Percentiles rank a stretch among this genome's conserved stretches.
phyloP scores from a whole-genome alignment of 2,113 vertebrate species.

The Coregonus clupeaformis region DNA sequence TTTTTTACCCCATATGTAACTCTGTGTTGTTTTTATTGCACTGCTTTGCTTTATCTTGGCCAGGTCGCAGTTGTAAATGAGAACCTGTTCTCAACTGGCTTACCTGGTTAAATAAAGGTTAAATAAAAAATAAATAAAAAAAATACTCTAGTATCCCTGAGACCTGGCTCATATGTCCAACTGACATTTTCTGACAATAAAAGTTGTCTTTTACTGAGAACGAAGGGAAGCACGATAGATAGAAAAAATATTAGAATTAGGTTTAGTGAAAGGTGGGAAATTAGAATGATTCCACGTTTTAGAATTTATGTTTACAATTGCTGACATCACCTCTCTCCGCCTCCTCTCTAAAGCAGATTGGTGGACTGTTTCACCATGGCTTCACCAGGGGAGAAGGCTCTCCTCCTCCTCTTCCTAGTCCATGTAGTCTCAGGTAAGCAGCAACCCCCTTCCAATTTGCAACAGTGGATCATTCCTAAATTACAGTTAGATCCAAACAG shows the following conservation, averaged over 20 bases:
- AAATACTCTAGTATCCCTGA: conserved; percentile 5
- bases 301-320: background rate
- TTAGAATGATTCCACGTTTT: background rate
- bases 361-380: conserved; percentile 41
- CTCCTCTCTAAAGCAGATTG: background rate
- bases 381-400: conserved; percentile 16
- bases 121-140: no score
- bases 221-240: no score
- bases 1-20: no score
- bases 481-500: background rate
- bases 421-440: conserved; percentile 42
- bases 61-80: no score
- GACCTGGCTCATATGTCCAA: conserved; percentile 7
- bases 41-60: no score
- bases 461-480: background rate
- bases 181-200: no score
- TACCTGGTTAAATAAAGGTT: no score
- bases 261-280: background rate
- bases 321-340: background rate
- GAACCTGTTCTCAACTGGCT: no score
- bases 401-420: conserved; percentile 33
- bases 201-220: no score
- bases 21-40: no score
- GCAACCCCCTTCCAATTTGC: background rate
- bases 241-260: background rate